A percentile compares a stretch with the other conserved stretches of the same genome.
Conservation (phyloP, 2,888 invertebrate species). For the Stenotaenia linearis region DNA sequence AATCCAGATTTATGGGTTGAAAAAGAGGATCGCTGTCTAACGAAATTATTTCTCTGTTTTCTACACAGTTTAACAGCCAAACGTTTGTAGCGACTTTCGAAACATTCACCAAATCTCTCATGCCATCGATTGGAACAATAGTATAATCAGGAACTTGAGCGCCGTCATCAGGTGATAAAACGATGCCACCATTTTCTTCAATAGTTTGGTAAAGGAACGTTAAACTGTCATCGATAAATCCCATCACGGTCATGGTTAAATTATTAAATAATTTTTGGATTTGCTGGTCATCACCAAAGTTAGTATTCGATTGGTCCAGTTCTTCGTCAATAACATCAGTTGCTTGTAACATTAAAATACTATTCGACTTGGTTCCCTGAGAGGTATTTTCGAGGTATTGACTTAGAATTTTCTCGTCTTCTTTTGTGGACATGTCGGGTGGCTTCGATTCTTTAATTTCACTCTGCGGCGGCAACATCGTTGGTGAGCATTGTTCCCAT, state of each 20-base stretch:
- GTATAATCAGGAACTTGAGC: constrained; percentile 65
- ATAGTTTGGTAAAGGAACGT: constrained; percentile 39
- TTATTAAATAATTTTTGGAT: constrained; percentile 39
- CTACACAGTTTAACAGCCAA: constrained; percentile 56
- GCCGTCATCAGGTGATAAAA: constrained; percentile 51
- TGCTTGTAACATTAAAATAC: too few relatives aligned
- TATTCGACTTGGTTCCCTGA: too few relatives aligned
- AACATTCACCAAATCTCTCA: constrained; percentile 51
- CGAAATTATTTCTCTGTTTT: constrained; percentile 41
- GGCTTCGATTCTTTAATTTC: too few relatives aligned
- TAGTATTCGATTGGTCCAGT: too few relatives aligned
- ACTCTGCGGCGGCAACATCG: too few relatives aligned
- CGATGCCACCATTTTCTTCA: constrained; percentile 52
- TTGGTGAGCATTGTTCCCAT: neutral
- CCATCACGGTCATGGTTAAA: constrained; percentile 45
- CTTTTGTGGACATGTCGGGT: too few relatives aligned
- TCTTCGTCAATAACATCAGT: too few relatives aligned
- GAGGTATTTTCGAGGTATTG: too few relatives aligned
- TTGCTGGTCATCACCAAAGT: too few relatives aligned
- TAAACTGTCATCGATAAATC: constrained; percentile 44
- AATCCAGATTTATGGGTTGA: constrained; percentile 48
- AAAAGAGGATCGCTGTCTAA: constrained; percentile 43
- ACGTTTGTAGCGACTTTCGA: constrained; percentile 62
- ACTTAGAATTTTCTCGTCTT: too few relatives aligned
- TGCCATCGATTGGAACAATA: constrained; percentile 56